phyloP scores from a whole-genome alignment of 2,888 invertebrate species.

The Creontiades dilutus region DNA sequence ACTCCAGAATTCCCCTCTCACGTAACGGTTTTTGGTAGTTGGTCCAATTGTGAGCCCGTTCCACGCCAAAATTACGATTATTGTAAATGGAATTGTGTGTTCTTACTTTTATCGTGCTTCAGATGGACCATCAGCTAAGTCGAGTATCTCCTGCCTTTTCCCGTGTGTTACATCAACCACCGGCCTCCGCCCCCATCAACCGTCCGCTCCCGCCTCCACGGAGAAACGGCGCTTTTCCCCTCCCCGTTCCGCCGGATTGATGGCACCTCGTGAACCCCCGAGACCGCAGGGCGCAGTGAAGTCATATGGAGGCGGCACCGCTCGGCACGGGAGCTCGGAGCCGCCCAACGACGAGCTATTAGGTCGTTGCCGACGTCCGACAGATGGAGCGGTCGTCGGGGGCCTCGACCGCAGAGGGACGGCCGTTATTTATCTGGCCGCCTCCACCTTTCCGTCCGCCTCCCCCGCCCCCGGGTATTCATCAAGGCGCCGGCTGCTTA shows the following conservation, averaged over 20 bases:
- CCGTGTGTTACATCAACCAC: background rate
- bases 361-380: conserved; percentile 19
- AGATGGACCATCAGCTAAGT: too few species aligned
- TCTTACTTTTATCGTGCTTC: too few species aligned
- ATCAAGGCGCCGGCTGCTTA: conserved; percentile 32
- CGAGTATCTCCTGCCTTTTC: background rate
- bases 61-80: too few species aligned
- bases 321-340: background rate
- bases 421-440: conserved; percentile 41
- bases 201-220: too few species aligned
- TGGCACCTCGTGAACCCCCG: conserved; percentile 33
- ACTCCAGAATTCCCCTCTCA: too few species aligned
- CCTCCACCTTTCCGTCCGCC: conserved; percentile 9
- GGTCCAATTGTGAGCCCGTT: too few species aligned
- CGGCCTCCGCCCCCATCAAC: too few species aligned
- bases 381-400: conserved; percentile 47
- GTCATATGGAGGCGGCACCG: conserved; percentile 1
- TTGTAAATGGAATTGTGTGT: too few species aligned
- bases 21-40: too few species aligned
- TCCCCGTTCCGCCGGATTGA: background rate
- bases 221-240: background rate
- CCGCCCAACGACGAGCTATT: conserved; percentile 32
- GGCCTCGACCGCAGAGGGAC: conserved; percentile 31
- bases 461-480: background rate
- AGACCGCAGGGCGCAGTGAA: background rate